A percentile compares a stretch with the other conserved stretches of the same genome.
phyloP scores from a whole-genome alignment of 1,140 invertebrate species.

The Galleria mellonella region DNA sequence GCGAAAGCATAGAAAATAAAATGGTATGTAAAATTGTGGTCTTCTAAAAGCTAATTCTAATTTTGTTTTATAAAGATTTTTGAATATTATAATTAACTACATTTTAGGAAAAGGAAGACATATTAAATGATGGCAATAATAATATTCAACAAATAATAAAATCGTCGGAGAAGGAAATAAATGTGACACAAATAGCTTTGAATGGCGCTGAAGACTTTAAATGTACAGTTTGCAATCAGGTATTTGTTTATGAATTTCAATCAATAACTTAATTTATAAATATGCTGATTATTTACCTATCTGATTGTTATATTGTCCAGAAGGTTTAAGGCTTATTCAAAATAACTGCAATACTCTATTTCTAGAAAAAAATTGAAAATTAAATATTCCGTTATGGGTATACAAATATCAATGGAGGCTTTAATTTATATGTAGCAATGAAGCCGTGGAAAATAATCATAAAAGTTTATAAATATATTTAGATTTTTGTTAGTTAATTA shows the following conservation, averaged over 20 bases:
- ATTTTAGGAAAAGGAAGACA: conserved; percentile 14
- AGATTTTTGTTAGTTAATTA: too few species aligned
- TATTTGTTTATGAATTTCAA: conserved; percentile 10
- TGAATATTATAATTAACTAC: conserved; percentile 3
- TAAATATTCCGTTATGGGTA: too few species aligned
- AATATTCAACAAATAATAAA: conserved; percentile 12
- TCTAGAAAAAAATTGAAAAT: too few species aligned
- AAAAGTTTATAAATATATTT: too few species aligned
- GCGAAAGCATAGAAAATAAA: not conserved
- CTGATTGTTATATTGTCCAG: too few species aligned
- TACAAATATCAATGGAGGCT: too few species aligned
- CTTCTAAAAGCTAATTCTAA: not conserved
- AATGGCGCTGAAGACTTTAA: conserved; percentile 13
- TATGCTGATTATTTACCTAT: too few species aligned
- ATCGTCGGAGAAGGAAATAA: not conserved
- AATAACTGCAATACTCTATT: too few species aligned
- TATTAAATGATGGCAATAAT: conserved; percentile 25
- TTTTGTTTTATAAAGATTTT: not conserved
- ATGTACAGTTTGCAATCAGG: conserved; percentile 28
- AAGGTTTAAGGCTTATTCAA: too few species aligned
- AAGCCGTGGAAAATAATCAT: too few species aligned
- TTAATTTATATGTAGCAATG: too few species aligned
- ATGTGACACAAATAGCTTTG: not conserved
- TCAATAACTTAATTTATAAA: too few species aligned
- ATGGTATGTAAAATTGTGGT: conserved; percentile 1